phyloP scores from a whole-genome alignment of 1,140 invertebrate species.

The Aplysia californica region DNA sequence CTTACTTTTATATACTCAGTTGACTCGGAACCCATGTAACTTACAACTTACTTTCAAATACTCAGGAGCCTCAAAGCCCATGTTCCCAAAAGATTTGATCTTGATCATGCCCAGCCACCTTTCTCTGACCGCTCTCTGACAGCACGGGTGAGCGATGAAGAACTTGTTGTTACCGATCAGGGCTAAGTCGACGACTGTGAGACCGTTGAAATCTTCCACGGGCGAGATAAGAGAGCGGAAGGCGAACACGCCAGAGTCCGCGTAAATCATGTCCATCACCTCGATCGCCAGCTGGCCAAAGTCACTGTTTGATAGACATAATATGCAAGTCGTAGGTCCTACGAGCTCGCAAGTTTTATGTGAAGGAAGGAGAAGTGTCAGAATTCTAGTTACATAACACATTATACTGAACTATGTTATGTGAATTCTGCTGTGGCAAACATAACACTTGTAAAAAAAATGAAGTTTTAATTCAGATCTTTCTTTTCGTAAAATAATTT shows the following conservation, averaged over 20 bases:
- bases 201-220: conserved; percentile 65
- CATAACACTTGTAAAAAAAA: no score
- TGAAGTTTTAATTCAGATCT: no score
- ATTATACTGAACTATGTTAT: no score
- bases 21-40: not conserved
- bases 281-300: conserved; percentile 68
- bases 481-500: no score
- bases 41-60: conserved; percentile 64
- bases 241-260: conserved; percentile 58
- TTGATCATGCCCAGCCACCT: conserved; percentile 64
- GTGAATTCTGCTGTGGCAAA: no score
- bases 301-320: conserved; percentile 62
- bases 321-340: no score
- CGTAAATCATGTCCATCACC: conserved; percentile 65
- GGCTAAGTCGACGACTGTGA: conserved; percentile 59
- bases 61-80: conserved; percentile 50
- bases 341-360: no score
- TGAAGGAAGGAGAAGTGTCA: no score
- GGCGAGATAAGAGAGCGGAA: conserved; percentile 63
- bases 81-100: conserved; percentile 61
- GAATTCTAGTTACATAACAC: no score
- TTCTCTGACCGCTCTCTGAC: conserved; percentile 68
- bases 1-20: no score
- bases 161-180: conserved; percentile 57
- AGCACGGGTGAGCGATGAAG: conserved; percentile 69